Evolutionary conservation across 2,113 vertebrate species (phyloP), one percentile per base, ranked within the genome.

Genomic region (Chitala chitala): DNA sequence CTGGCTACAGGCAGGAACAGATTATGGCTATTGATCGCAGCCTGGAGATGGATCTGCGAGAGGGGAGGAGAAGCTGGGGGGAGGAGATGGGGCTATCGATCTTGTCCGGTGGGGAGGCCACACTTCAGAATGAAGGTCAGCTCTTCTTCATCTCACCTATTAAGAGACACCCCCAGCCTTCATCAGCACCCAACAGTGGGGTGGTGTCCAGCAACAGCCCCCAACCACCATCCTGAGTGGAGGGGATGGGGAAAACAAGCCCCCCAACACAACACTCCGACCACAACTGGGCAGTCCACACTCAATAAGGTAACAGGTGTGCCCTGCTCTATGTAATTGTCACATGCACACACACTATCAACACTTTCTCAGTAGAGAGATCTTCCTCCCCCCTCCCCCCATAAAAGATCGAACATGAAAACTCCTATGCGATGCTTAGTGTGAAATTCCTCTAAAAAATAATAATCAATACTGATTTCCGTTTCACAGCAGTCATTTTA

Each of bases 11-110:
- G 90, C 93, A 91, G 90, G 88, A 85, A 88, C 91, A 94, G 94
- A 98, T 98, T 95, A 99, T 91, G 92, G 92, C 88, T 92, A 98
- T 95, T 84, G 94, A 98, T 94, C 77, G 87, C 85, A 86, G 92
- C 92, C 91, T 83, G 88, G 87, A 92, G 92, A 94, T 92, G 89
- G 88, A 87, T 91, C 92, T 91, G 2, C 50, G 90, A 85, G 90
- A 63, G 85, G 78, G 90, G 87, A 24, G 59, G 80, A 78, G 73
- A 78, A 82, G 90, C 82, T 81, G 78, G 86, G 1, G 66, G 48
- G 81, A 78, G 86, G 1, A 65, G 51, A n/a, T n/a, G 46, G 76
- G 79, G 87, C 84, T 90, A 98, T 96, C 79, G 92, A 98, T 93
- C 88, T 33, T 75, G 76, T 87, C 83, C 76, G 63, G 88, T 76